A percentile compares a stretch with the other conserved stretches of the same genome.
phyloP scores from a whole-genome alignment of 2,113 vertebrate species.

The Corydoras maculifer region DNA sequence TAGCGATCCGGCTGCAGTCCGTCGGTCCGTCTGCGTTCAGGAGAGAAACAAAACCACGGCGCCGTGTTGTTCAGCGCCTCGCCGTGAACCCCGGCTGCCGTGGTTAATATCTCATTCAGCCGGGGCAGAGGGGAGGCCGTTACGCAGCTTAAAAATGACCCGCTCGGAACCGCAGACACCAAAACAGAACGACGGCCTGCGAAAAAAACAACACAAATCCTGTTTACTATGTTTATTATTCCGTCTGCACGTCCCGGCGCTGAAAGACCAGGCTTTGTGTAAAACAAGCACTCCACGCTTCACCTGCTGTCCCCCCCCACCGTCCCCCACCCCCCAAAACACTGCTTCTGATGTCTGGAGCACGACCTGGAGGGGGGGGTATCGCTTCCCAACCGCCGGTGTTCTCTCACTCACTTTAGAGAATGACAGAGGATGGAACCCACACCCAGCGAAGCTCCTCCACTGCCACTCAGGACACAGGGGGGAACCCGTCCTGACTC shows the following conservation, averaged over 20 bases:
- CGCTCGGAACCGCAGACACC: slow-evolving; percentile 1
- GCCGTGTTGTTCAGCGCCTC: slow-evolving; percentile 15
- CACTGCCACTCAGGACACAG: background rate
- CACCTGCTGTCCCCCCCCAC: background rate
- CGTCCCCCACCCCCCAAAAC: background rate
- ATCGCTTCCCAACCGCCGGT: slow-evolving; percentile 5
- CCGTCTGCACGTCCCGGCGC: too few relatives aligned
- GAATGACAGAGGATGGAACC: slow-evolving; percentile 1
- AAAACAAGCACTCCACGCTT: slow-evolving; percentile 24
- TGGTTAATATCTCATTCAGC: slow-evolving; percentile 18
- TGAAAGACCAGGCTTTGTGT: slow-evolving; percentile 10
- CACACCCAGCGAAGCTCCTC: background rate
- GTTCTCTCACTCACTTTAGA: slow-evolving; percentile 3
- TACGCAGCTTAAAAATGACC: slow-evolving; percentile 23
- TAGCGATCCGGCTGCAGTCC: too few relatives aligned
- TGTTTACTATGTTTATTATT: too few relatives aligned
- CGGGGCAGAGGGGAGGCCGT: slow-evolving; percentile 15
- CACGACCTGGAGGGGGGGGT: background rate
- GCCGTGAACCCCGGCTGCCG: slow-evolving; percentile 11
- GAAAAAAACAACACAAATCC: background rate
- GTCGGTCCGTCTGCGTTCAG: too few relatives aligned
- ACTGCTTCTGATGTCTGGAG: background rate
- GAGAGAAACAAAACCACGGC: slow-evolving; percentile 23
- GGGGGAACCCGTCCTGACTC: slow-evolving; percentile 2
- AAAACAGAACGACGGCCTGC: background rate